Evolutionary conservation across 1,140 invertebrate genomes (phyloP).

Genomic region (Melitaea cinxia): DNA sequence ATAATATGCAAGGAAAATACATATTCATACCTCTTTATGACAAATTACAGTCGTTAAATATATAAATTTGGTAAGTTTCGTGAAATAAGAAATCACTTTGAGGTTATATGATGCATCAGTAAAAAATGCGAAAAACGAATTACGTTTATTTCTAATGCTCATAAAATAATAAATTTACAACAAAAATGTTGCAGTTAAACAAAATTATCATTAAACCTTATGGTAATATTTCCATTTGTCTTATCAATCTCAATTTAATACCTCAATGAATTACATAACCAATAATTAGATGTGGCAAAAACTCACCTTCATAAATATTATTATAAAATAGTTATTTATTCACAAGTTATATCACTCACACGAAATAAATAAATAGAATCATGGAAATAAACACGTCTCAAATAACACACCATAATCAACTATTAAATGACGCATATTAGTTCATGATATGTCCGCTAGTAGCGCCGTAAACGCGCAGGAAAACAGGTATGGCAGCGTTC

Average conservation of each 20-base stretch:
- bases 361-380: conserved; percentile 23
- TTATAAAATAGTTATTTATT: conserved; percentile 11
- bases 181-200: not conserved
- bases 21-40: not conserved
- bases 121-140: not conserved
- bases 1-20: not conserved
- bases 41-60: not conserved
- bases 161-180: not conserved
- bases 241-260: conserved; percentile 39
- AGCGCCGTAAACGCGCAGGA: conserved; percentile 36
- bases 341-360: conserved; percentile 6
- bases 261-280: conserved; percentile 62
- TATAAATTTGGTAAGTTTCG: not conserved
- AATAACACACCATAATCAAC: conserved; percentile 27
- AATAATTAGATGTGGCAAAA: conserved; percentile 34
- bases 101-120: conserved; percentile 20
- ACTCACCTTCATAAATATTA: conserved; percentile 56
- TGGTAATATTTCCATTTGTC: conserved; percentile 15
- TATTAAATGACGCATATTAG: conserved; percentile 38
- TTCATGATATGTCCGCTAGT: conserved; percentile 20
- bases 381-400: conserved; percentile 61
- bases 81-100: conserved; percentile 10
- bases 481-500: conserved; percentile 28
- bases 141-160: not conserved
- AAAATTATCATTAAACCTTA: not conserved